A percentile compares a stretch with the other conserved stretches of the same genome.
phyloP scores from a whole-genome alignment of 2,113 vertebrate genomes.

The Cepphus grylle region DNA sequence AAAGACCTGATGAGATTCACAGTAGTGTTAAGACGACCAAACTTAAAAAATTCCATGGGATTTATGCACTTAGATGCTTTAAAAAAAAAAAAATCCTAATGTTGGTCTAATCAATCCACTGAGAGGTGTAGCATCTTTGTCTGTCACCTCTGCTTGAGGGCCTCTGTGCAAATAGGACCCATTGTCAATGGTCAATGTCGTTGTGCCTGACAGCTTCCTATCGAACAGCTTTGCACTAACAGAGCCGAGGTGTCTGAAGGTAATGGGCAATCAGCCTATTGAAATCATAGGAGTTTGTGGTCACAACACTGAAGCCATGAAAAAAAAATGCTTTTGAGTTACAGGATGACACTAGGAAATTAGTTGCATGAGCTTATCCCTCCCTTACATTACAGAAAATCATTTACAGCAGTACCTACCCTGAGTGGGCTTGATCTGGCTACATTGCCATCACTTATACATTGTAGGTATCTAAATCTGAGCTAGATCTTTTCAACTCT shows the following conservation, averaged over 20 bases:
- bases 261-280: neutral
- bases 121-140: neutral
- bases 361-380: neutral
- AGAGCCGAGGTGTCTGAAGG: neutral
- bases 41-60: neutral
- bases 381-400: neutral
- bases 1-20: neutral
- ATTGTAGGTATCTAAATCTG: neutral
- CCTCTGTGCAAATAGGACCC: neutral
- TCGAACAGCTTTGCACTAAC: neutral
- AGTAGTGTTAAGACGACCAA: neutral
- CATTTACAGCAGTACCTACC: neutral
- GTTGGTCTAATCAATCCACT: neutral
- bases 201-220: neutral
- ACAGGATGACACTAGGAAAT: neutral
- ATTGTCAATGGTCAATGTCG: neutral
- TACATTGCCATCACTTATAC: neutral
- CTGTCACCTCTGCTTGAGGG: neutral
- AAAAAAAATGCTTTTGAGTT: neutral
- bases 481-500: neutral
- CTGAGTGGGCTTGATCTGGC: rapidly evolving
- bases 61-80: neutral
- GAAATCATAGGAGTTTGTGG: neutral
- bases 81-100: too few species aligned
- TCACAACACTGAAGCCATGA: neutral